Percentiles rank a stretch among this genome's conserved stretches.
Conservation (phyloP, 2,797 vertebrate genomes). For the Pelochelys cantorii region DNA sequence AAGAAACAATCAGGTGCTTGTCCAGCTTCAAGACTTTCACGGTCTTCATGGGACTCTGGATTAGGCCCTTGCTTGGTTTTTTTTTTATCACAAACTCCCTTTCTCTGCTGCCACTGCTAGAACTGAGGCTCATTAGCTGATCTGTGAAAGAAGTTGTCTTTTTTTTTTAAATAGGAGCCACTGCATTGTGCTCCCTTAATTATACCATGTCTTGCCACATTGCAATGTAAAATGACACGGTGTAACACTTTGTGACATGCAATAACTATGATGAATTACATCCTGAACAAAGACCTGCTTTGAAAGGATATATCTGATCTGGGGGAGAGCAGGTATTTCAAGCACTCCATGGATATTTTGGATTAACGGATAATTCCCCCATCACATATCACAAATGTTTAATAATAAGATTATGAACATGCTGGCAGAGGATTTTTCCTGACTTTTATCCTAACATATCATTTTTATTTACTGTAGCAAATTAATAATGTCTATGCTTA, state of each 20-base stretch:
- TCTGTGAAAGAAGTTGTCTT: conserved; percentile 55
- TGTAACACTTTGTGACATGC: conserved; percentile 79
- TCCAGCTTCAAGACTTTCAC: conserved; percentile 9
- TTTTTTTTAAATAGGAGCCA: conserved; percentile 58
- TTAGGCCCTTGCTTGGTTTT: conserved; percentile 49
- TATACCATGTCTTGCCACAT: conserved; percentile 79
- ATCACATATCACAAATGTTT: conserved; percentile 58
- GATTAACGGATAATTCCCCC: conserved; percentile 44
- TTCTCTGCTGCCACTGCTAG: conserved; percentile 38
- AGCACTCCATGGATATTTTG: conserved; percentile 49
- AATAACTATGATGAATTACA: conserved; percentile 85
- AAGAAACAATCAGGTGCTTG: conserved; percentile 11
- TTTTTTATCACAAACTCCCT: conserved; percentile 44
- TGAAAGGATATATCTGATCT: conserved; percentile 72
- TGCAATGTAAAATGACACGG: conserved; percentile 79
- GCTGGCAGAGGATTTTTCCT: conserved; percentile 40
- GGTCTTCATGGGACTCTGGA: conserved; percentile 18
- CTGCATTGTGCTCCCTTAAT: conserved; percentile 80
- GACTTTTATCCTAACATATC: conserved; percentile 49
- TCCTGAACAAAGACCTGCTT: conserved; percentile 71
- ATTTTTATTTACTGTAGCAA: conserved; percentile 57
- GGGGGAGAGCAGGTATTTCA: conserved; percentile 57
- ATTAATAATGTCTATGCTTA: conserved; percentile 43
- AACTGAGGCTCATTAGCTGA: conserved; percentile 75
- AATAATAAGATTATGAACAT: conserved; percentile 61